phyloP scores from a whole-genome alignment of 2,113 vertebrate species.

The Oreochromis tanganicae region DNA sequence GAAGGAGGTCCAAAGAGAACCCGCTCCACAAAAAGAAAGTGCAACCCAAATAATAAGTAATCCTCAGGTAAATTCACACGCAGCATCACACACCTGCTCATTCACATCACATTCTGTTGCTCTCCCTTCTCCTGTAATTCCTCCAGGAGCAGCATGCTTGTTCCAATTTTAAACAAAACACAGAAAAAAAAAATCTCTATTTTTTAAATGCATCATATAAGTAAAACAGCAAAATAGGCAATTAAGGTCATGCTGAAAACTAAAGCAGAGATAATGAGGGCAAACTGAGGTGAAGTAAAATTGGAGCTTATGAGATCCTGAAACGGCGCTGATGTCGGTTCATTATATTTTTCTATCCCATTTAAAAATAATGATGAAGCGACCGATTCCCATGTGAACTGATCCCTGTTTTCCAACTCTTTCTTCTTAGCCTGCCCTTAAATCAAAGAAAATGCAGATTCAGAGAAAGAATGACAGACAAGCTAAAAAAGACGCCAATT shows the following conservation, averaged over 20 bases:
- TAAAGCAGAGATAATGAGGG: neutral
- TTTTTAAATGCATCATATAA: neutral
- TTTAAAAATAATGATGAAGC: slow-evolving; percentile 14
- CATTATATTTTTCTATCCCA: neutral
- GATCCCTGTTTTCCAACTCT: neutral
- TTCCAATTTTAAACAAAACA: neutral
- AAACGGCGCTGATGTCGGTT: neutral
- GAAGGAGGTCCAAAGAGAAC: neutral
- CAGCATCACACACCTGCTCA: neutral
- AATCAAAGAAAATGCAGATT: neutral
- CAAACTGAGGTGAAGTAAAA: neutral
- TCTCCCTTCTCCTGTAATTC: neutral
- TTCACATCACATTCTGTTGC: slow-evolving; percentile 7
- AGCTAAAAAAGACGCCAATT: neutral
- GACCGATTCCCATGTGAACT: neutral
- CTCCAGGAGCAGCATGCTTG: neutral
- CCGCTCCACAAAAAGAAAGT: neutral
- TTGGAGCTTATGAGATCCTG: neutral
- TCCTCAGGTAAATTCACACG: neutral
- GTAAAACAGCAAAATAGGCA: neutral
- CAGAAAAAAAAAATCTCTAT: neutral
- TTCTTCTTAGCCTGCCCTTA: neutral
- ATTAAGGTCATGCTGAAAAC: slow-evolving; percentile 18
- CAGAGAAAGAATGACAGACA: neutral
- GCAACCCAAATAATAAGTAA: neutral